Evolutionary conservation across 2,888 invertebrate species (phyloP).

Genomic region (Ypsolopha scabrella): DNA sequence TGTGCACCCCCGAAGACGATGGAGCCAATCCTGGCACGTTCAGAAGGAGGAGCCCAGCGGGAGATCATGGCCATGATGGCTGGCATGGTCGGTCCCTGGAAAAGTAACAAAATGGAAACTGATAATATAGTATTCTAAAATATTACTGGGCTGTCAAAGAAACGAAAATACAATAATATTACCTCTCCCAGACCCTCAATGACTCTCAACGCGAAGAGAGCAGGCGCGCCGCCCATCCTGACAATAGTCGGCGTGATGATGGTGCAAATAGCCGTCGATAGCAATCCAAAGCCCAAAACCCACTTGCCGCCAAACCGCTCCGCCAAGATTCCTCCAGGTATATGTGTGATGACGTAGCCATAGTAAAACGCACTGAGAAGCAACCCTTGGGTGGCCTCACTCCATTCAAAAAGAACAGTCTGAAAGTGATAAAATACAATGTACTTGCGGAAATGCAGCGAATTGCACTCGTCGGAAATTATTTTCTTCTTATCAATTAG

Average conservation of each 20-base stretch:
- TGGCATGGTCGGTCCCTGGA: slow-evolving; percentile 72
- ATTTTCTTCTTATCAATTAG: too few relatives aligned
- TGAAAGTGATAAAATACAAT: slow-evolving; percentile 13
- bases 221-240: slow-evolving; percentile 60
- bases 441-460: background rate
- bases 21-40: slow-evolving; percentile 68
- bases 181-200: slow-evolving; percentile 76
- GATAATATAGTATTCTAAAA: too few relatives aligned
- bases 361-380: slow-evolving; percentile 87
- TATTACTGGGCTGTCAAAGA: too few relatives aligned
- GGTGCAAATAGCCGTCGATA: slow-evolving; percentile 85
- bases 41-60: slow-evolving; percentile 70
- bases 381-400: slow-evolving; percentile 78
- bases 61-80: slow-evolving; percentile 73
- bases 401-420: slow-evolving; percentile 72
- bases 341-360: slow-evolving; percentile 85
- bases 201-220: slow-evolving; percentile 68
- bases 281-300: slow-evolving; percentile 82
- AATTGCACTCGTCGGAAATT: background rate
- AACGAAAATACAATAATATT: slow-evolving; percentile 7
- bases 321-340: slow-evolving; percentile 86
- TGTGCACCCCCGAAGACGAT: slow-evolving; percentile 71
- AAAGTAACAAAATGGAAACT: slow-evolving; percentile 2
- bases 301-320: slow-evolving; percentile 89
- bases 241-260: slow-evolving; percentile 82